Percentiles rank a stretch among this genome's conserved stretches.
These are phyloP conservation scores for Chaitophorus viminalis DNA, from an alignment of 2,888 invertebrate genomes.

Conservation along the genomic window DNA sequence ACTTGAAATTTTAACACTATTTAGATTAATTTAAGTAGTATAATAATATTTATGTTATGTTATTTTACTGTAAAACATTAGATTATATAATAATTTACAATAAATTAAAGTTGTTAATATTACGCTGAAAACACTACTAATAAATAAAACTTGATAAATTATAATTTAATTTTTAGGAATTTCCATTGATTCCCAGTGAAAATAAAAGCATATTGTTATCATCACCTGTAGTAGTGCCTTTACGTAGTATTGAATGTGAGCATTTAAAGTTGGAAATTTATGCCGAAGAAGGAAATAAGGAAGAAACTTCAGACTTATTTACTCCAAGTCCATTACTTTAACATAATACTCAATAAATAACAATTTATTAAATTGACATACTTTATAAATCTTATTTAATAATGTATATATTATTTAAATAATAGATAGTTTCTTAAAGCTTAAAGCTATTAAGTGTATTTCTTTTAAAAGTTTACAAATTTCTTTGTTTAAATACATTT, in stretches of 20 bases:
- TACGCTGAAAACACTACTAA: too few relatives aligned
- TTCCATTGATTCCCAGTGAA: constrained; percentile 69
- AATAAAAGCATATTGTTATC: constrained; percentile 65
- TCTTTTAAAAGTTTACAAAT: too few relatives aligned
- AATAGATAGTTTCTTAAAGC: not conserved
- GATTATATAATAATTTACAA: not conserved
- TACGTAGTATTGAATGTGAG: constrained; percentile 68
- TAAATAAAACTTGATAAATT: not conserved
- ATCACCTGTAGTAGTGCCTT: constrained; percentile 68
- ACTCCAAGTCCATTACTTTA: constrained; percentile 51
- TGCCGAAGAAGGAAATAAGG: constrained; percentile 66
- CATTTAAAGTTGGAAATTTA: constrained; percentile 67
- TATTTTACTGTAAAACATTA: not conserved
- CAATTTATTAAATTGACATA: not conserved
- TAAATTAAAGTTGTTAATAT: too few relatives aligned
- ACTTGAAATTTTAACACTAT: too few relatives aligned
- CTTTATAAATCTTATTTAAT: not conserved
- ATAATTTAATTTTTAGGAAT: constrained; percentile 66
- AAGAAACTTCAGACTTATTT: constrained; percentile 43
- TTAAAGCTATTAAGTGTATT: too few relatives aligned
- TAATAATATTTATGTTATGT: too few relatives aligned
- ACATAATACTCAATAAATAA: not conserved
- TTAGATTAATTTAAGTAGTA: too few relatives aligned
- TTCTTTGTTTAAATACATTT: too few relatives aligned
- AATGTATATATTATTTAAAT: not conserved